Conservation (phyloP, 2,797 vertebrate species). For the Tapera naevia region DNA sequence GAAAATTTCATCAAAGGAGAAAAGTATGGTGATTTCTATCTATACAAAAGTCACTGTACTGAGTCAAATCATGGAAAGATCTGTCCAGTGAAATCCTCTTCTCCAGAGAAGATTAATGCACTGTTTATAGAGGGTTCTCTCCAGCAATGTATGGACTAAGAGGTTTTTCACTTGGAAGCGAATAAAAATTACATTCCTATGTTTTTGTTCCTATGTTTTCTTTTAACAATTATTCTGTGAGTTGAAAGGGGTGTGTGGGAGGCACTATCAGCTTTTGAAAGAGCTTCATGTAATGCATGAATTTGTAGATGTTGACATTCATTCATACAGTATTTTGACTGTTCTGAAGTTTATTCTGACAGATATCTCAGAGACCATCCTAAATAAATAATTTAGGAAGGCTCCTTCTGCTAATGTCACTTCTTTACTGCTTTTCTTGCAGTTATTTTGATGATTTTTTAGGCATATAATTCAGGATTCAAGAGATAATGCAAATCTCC, state of each 20-base stretch:
- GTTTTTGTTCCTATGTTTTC: not conserved
- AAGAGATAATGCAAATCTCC: not conserved
- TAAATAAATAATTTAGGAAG: not conserved
- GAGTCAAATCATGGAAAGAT: not conserved
- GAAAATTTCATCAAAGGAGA: not conserved
- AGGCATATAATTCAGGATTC: not conserved
- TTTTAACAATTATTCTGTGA: not conserved
- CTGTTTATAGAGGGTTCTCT: not conserved
- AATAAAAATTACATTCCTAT: not conserved
- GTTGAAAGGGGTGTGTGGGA: not conserved
- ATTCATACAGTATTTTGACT: not conserved
- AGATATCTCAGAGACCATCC: not conserved
- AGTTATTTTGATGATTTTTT: not conserved
- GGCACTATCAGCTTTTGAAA: not conserved
- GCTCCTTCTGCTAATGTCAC: not conserved
- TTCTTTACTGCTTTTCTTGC: not conserved
- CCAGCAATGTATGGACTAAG: accelerated
- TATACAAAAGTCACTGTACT: not conserved
- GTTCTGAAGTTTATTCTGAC: not conserved
- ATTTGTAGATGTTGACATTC: not conserved
- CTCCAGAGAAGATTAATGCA: not conserved
- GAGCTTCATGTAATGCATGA: not conserved
- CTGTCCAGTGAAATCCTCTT: not conserved
- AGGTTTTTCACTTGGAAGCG: not conserved
- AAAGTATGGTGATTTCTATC: not conserved